Evolutionary conservation across 2,113 vertebrate genomes (phyloP).

Genomic region (Entosphenus tridentatus): DNA sequence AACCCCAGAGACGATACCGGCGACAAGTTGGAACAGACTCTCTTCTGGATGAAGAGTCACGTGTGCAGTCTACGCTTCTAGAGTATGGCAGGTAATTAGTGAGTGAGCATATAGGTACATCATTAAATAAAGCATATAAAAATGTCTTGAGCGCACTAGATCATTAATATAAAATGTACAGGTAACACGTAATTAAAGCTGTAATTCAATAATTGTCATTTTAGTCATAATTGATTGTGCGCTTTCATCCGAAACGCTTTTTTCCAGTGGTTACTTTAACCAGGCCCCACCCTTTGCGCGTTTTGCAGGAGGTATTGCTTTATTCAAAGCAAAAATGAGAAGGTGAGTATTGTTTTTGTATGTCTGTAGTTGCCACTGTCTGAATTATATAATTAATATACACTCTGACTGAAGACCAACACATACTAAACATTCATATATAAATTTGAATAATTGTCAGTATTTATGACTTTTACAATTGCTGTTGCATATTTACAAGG

Average conservation of each 20-base stretch:
- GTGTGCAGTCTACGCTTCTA: conserved; percentile 63
- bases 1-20: conserved; percentile 65
- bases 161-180: too few species aligned
- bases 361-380: too few species aligned
- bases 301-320: conserved; percentile 49
- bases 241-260: too few species aligned
- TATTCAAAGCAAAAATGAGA: conserved; percentile 43
- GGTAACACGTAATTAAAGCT: too few species aligned
- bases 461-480: not conserved
- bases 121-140: too few species aligned
- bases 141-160: too few species aligned
- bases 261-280: too few species aligned
- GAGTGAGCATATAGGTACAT: not conserved
- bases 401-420: too few species aligned
- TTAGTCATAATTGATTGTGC: too few species aligned
- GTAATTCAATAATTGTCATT: too few species aligned
- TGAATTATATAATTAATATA: too few species aligned
- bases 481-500: not conserved
- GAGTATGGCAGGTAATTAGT: conserved; percentile 62
- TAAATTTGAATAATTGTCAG: not conserved
- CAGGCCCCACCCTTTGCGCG: too few species aligned
- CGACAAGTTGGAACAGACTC: conserved; percentile 48
- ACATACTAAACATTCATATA: not conserved
- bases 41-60: conserved; percentile 65
- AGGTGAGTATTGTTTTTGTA: conserved; percentile 26